These are phyloP conservation scores for Rhizoglyphus robini DNA, from an alignment of 1,140 invertebrate genomes.

Conservation along the genomic window DNA sequence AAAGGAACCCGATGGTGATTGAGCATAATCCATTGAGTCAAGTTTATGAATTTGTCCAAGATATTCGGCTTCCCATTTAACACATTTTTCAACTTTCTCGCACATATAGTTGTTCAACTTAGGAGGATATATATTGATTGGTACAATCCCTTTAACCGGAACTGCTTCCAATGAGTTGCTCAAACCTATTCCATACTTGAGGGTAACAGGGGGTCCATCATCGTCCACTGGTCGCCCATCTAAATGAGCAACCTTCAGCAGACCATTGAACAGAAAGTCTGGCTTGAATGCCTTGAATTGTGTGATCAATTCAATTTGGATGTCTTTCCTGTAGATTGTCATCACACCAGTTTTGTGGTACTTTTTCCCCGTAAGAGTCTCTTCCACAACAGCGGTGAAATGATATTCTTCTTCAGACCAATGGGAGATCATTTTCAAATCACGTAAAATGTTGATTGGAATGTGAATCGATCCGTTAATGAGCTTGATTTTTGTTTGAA, in stretches of 20 bases:
- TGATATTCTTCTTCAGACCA: constrained; percentile 49
- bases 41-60: constrained; percentile 24
- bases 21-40: constrained; percentile 48
- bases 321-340: constrained; percentile 59
- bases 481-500: constrained; percentile 23
- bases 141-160: constrained; percentile 53
- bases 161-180: constrained; percentile 40
- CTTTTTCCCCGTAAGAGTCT: constrained; percentile 56
- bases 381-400: constrained; percentile 62
- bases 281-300: constrained; percentile 72
- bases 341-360: constrained; percentile 62
- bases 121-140: constrained; percentile 37
- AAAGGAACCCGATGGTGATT: constrained; percentile 55
- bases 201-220: constrained; percentile 43
- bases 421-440: constrained; percentile 25
- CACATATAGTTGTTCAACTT: no score
- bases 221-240: constrained; percentile 55
- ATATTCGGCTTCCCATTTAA: constrained; percentile 26
- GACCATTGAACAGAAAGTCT: constrained; percentile 61
- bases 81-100: no score
- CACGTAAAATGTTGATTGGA: constrained; percentile 24
- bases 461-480: constrained; percentile 25
- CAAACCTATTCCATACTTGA: constrained; percentile 51
- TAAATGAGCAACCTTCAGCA: constrained; percentile 55
- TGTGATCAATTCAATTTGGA: constrained; percentile 64